Percentiles rank a stretch among this genome's conserved stretches.
Conservation (phyloP, 2,888 invertebrate genomes). For the Creontiades dilutus region DNA sequence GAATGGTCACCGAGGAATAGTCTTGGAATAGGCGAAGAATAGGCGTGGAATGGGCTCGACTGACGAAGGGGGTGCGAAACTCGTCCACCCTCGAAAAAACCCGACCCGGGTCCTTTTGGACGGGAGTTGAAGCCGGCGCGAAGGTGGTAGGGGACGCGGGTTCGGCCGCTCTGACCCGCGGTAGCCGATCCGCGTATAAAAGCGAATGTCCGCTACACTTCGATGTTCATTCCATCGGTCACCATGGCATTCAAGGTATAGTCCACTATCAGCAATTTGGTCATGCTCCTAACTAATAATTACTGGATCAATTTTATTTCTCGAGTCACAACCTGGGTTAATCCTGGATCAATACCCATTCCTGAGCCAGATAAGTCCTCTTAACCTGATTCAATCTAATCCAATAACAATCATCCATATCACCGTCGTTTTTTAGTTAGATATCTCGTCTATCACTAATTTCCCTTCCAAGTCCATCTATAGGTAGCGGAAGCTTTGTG, state of each 20-base stretch:
- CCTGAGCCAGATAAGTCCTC: too few relatives aligned
- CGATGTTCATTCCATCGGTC: conserved; percentile 50
- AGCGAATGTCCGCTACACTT: not conserved
- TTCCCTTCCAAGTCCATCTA: too few relatives aligned
- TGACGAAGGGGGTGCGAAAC: not conserved
- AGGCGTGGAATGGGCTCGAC: not conserved
- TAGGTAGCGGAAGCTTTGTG: too few relatives aligned
- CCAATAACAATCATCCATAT: too few relatives aligned
- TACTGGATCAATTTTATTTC: too few relatives aligned
- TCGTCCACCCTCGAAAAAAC: not conserved
- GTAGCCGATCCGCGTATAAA: not conserved
- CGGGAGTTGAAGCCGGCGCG: not conserved
- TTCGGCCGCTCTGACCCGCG: not conserved
- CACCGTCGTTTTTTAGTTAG: too few relatives aligned
- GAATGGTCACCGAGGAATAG: not conserved
- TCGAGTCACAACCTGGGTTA: too few relatives aligned
- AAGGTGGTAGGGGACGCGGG: conserved; percentile 12
- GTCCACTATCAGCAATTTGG: not conserved
- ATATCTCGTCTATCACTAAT: too few relatives aligned
- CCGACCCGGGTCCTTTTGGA: not conserved
- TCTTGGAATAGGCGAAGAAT: too few relatives aligned
- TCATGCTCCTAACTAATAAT: not conserved
- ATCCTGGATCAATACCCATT: too few relatives aligned
- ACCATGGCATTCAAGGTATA: conserved; percentile 37
- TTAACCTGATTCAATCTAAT: too few relatives aligned